Conservation (phyloP, 2,113 vertebrate genomes). For the Cololabis saira region DNA sequence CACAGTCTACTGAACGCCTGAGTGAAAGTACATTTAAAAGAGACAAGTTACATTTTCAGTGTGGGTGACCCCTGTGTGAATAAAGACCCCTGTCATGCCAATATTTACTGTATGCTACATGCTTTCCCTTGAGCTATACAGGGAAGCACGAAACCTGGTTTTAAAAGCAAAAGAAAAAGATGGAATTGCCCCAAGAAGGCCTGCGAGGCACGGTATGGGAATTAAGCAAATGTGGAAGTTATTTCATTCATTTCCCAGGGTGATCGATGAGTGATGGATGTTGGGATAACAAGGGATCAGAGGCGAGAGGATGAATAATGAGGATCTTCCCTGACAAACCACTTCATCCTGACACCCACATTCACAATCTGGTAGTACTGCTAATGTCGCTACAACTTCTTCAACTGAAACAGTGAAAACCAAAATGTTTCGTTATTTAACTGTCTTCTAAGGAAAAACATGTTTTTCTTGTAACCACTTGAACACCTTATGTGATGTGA, state of each 20-base stretch:
- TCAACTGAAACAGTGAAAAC: neutral
- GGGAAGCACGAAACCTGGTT: conserved; percentile 19
- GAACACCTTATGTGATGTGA: neutral
- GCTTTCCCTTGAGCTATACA: conserved; percentile 13
- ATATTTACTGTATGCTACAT: conserved; percentile 11
- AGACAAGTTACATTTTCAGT: neutral
- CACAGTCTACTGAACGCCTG: neutral
- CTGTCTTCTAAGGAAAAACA: conserved; percentile 5
- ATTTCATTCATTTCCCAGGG: conserved; percentile 43
- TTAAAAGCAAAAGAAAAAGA: conserved; percentile 41
- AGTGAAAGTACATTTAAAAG: neutral
- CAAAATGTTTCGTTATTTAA: neutral
- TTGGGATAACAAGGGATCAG: conserved; percentile 66
- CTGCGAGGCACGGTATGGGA: conserved; percentile 46
- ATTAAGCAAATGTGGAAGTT: conserved; percentile 58
- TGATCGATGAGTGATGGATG: conserved; percentile 52
- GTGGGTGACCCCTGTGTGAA: conserved; percentile 18
- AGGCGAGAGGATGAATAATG: conserved; percentile 52
- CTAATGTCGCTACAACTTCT: conserved; percentile 17
- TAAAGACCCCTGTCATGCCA: conserved; percentile 1
- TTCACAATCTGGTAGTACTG: neutral
- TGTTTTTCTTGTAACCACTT: conserved; percentile 17
- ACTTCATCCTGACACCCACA: conserved; percentile 30
- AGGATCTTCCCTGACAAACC: conserved; percentile 44
- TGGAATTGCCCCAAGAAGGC: conserved; percentile 38